phyloP scores from a whole-genome alignment of 2,113 vertebrate species.

The Suncus etruscus region DNA sequence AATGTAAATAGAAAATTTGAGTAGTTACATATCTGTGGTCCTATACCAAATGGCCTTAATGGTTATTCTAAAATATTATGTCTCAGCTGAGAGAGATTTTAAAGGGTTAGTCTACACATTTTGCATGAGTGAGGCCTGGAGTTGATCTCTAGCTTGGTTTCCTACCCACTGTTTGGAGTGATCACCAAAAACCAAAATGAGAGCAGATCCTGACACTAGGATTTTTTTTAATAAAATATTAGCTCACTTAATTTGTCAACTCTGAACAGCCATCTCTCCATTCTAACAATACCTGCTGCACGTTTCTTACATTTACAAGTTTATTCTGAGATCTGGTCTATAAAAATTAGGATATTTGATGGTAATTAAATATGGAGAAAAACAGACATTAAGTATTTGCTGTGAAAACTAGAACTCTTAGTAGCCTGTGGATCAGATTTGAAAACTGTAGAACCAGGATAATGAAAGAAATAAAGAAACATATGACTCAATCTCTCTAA shows the following conservation, averaged over 20 bases:
- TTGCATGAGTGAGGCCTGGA: too few species aligned
- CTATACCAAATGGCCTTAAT: slow-evolving; percentile 4
- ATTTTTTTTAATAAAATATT: too few species aligned
- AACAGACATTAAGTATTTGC: background rate
- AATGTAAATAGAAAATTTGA: slow-evolving; percentile 31
- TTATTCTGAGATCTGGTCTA: slow-evolving; percentile 4
- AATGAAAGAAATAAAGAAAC: slow-evolving; percentile 2
- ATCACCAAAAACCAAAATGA: too few species aligned
- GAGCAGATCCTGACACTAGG: too few species aligned
- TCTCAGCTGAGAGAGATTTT: background rate
- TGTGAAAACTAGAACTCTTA: slow-evolving; percentile 8
- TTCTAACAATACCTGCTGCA: slow-evolving; percentile 29
- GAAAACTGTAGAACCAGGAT: background rate
- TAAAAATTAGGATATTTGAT: slow-evolving; percentile 40
- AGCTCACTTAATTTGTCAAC: background rate
- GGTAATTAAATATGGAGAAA: slow-evolving; percentile 8
- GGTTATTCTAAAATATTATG: background rate
- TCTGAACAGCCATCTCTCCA: slow-evolving; percentile 43
- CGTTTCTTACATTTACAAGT: slow-evolving; percentile 3
- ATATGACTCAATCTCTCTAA: background rate
- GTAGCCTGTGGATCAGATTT: background rate
- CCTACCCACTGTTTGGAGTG: too few species aligned
- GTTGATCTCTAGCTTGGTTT: too few species aligned
- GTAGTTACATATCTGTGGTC: slow-evolving; percentile 29
- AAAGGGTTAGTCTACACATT: too few species aligned